A percentile compares a stretch with the other conserved stretches of the same genome.
Evolutionary conservation across 1,140 invertebrate species (phyloP).

Genomic region (Eulimnadia texana): DNA sequence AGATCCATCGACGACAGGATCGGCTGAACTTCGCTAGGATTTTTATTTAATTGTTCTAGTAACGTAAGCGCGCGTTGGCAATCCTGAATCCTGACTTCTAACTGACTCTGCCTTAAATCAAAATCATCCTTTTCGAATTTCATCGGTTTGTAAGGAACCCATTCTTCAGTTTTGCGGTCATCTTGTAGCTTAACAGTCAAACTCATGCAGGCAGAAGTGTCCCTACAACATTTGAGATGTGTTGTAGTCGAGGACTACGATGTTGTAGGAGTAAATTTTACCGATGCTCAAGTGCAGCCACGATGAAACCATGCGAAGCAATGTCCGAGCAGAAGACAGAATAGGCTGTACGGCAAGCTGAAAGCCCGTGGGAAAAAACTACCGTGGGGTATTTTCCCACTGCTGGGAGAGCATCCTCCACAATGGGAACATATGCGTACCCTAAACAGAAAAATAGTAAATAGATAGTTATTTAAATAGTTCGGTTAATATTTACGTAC

Average conservation of each 20-base stretch:
- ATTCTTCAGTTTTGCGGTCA: slow-evolving; percentile 4
- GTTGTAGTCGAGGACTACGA: slow-evolving; percentile 7
- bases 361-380: slow-evolving; percentile 51
- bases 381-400: slow-evolving; percentile 39
- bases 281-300: slow-evolving; percentile 48
- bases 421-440: slow-evolving; percentile 36
- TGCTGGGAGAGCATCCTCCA: slow-evolving; percentile 34
- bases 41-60: slow-evolving; percentile 37
- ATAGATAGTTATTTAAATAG: slow-evolving; percentile 10
- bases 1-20: slow-evolving; percentile 26
- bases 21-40: slow-evolving; percentile 36
- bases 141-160: slow-evolving; percentile 9
- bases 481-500: slow-evolving; percentile 24
- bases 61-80: slow-evolving; percentile 38
- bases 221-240: slow-evolving; percentile 28
- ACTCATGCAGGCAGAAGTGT: slow-evolving; percentile 39
- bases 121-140: slow-evolving; percentile 14
- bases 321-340: slow-evolving; percentile 42
- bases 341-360: slow-evolving; percentile 43
- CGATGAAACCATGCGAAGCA: slow-evolving; percentile 48
- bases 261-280: slow-evolving; percentile 23
- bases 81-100: slow-evolving; percentile 37
- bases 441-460: slow-evolving; percentile 23
- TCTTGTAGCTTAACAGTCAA: slow-evolving; percentile 31
- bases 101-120: slow-evolving; percentile 19